Conservation (phyloP, 2,888 invertebrate genomes). For the Griposia aprilina region DNA sequence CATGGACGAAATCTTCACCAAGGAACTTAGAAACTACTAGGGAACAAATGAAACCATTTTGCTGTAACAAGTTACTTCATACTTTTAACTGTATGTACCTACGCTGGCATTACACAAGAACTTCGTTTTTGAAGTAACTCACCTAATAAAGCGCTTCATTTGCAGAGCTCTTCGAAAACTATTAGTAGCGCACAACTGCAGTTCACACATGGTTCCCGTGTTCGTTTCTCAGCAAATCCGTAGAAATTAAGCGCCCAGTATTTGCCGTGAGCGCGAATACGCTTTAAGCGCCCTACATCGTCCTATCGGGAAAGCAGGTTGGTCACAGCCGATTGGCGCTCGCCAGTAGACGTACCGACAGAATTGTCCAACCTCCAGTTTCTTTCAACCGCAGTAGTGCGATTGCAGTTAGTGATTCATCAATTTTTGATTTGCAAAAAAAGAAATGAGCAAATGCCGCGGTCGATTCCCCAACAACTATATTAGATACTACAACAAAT, state of each 20-base stretch:
- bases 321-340: background rate
- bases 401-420: background rate
- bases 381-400: no score
- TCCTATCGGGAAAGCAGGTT: background rate
- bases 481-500: background rate
- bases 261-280: slow-evolving; percentile 60
- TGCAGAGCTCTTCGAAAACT: slow-evolving; percentile 8
- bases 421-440: background rate
- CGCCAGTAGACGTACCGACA: background rate
- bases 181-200: slow-evolving; percentile 37
- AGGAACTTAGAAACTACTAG: background rate
- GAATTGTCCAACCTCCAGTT: background rate
- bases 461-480: background rate
- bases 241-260: slow-evolving; percentile 73
- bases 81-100: background rate
- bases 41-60: background rate
- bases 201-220: slow-evolving; percentile 67
- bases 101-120: background rate
- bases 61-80: background rate
- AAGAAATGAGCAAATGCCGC: background rate
- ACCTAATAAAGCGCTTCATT: slow-evolving; percentile 13
- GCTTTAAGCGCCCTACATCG: slow-evolving; percentile 7
- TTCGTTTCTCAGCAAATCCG: slow-evolving; percentile 72
- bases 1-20: background rate
- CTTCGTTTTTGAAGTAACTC: background rate